Conservation (phyloP, 2,888 invertebrate species). For the Chesias legatella region DNA sequence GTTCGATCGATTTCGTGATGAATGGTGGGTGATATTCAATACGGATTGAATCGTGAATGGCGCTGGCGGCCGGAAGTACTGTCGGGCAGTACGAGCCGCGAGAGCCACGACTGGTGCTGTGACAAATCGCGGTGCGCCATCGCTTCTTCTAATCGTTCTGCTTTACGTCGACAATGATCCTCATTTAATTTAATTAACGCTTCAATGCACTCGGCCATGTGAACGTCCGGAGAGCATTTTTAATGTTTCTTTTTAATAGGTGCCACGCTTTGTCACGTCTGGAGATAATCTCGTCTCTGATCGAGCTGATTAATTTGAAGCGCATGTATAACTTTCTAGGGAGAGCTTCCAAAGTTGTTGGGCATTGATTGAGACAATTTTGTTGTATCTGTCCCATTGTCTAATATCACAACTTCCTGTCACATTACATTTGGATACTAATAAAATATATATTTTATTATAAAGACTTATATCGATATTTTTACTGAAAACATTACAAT, state of each 20-base stretch:
- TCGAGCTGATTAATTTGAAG: conserved; percentile 27
- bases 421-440: no score
- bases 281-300: conserved; percentile 26
- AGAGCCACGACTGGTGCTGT: conserved; percentile 51
- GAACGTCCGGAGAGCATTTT: conserved; percentile 36
- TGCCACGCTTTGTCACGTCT: conserved; percentile 32
- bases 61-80: conserved; percentile 66
- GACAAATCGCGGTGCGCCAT: conserved; percentile 71
- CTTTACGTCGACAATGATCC: conserved; percentile 57
- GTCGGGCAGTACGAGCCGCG: conserved; percentile 34
- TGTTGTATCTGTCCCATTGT: neutral
- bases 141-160: conserved; percentile 55
- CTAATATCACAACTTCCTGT: no score
- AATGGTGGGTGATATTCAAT: conserved; percentile 64
- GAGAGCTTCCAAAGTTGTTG: conserved; percentile 19
- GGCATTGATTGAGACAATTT: conserved; percentile 8
- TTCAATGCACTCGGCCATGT: conserved; percentile 54
- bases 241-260: conserved; percentile 32
- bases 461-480: no score
- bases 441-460: no score
- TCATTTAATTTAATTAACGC: conserved; percentile 72
- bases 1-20: conserved; percentile 71
- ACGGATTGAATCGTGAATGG: conserved; percentile 69
- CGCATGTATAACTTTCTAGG: conserved; percentile 20
- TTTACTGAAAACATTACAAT: no score